Evolutionary conservation across 1,140 invertebrate species (phyloP), one percentile per base, ranked within the genome.

Genomic region (Aphidius ervi): DNA sequence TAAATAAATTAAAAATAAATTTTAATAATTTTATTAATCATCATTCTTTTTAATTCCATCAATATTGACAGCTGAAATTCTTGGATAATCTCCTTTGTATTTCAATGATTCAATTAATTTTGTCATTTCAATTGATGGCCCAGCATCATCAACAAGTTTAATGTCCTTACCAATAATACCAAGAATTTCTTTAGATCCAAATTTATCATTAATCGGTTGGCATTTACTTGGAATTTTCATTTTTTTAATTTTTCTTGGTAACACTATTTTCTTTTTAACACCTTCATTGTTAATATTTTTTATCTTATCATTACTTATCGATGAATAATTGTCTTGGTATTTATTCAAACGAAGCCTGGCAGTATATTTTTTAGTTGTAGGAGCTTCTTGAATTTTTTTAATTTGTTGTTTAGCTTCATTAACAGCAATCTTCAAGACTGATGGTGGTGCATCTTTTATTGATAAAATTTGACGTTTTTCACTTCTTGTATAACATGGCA

Each of bases 371-470:
- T 31, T 31, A n/a, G n/a, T 41, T 41, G 9, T 9, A 10, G 3
- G 4, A 9, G 40, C 41, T 37, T 52, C n/a, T 16, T 43, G 42
- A n/a, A 23, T 9, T 9, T 57, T 37, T 6, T 40, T 23, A 46
- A 43, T 31, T 60, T 62, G 39, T 7, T 40, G 45, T 45, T 49
- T 59, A 6, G 59, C 61, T 53, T 59, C 46, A 47, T 55, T 63
- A 9, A 61, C 48, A 5, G 40, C 52, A 43, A 31, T 48, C 9
- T 54, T 56, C 8, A 63, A 23, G 40, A 65, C 16, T 9, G 37
- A 42, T 48, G 64, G 61, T n/a, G 46, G 20, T 31, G 48, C 58
- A 55, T 61, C 41, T 43, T 61, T 61, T 46, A 61, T 47, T 54
- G 40, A 1, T n/a, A 65, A 46, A 45, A 65, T 62, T 9, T 43